Conservation (phyloP, 2,113 vertebrate species). For the Xiphorhynchus elegans region DNA sequence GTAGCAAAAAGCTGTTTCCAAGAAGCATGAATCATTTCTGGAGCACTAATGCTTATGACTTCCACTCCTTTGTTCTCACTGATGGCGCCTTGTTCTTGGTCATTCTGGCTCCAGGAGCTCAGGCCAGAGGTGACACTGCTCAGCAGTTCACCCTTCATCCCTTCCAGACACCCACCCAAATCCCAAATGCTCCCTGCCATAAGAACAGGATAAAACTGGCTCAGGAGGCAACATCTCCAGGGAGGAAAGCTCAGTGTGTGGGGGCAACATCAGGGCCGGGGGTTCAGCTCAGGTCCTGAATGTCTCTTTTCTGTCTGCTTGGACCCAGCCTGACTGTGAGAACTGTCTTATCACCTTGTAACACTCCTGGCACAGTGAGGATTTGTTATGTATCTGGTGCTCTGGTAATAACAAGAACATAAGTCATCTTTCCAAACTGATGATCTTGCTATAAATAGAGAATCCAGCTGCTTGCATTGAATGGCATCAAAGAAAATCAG, state of each 20-base stretch:
- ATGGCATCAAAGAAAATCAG: conserved; percentile 54
- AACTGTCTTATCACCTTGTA: background rate
- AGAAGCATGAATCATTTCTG: conserved; percentile 52
- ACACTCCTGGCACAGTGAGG: background rate
- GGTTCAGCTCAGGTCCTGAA: background rate
- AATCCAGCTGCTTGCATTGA: conserved; percentile 61
- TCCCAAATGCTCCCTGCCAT: background rate
- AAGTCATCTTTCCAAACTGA: conserved; percentile 34
- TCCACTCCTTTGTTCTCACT: conserved; percentile 44
- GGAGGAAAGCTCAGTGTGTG: background rate
- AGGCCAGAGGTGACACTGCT: background rate
- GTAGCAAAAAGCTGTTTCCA: background rate
- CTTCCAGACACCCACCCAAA: background rate
- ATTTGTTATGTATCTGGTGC: conserved; percentile 14
- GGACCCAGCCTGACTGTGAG: background rate
- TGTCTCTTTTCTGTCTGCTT: background rate
- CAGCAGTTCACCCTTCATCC: background rate
- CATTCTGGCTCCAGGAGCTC: background rate
- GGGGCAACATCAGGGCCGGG: background rate
- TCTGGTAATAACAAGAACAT: conserved; percentile 16
- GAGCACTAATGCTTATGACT: background rate
- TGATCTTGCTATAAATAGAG: conserved; percentile 65
- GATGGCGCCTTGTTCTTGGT: background rate
- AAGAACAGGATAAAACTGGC: background rate
- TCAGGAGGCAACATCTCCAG: background rate